Conservation (phyloP, 1,140 invertebrate species). For the Streblospio benedicti region DNA sequence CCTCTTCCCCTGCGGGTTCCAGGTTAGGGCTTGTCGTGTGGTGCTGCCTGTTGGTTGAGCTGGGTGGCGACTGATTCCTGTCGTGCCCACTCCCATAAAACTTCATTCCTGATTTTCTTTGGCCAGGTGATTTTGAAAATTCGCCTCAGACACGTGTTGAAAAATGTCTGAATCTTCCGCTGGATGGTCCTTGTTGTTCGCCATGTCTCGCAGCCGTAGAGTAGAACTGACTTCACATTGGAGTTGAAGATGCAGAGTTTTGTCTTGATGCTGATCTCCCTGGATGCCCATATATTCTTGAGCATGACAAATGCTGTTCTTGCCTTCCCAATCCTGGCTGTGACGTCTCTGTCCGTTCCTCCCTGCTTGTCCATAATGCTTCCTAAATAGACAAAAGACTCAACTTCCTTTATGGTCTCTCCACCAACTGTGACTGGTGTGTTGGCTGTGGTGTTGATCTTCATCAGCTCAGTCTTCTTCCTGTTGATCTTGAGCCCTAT, state of each 20-base stretch:
- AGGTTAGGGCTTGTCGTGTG: too few relatives aligned
- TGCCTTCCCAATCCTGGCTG: slow-evolving; percentile 13
- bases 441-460: slow-evolving; percentile 1
- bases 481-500: slow-evolving; percentile 3
- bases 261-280: slow-evolving; percentile 7
- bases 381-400: neutral
- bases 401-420: neutral
- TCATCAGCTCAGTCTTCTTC: slow-evolving; percentile 1
- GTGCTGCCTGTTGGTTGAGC: too few relatives aligned
- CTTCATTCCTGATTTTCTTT: slow-evolving; percentile 14
- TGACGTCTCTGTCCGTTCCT: slow-evolving; percentile 11
- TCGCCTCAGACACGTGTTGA: neutral
- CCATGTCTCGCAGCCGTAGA: slow-evolving; percentile 18
- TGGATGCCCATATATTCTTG: slow-evolving; percentile 11
- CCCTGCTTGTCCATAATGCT: slow-evolving; percentile 9
- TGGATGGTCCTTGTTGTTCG: neutral
- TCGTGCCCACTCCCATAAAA: slow-evolving; percentile 13
- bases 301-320: slow-evolving; percentile 12
- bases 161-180: neutral
- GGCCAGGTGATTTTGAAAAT: slow-evolving; percentile 14
- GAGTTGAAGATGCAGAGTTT: slow-evolving; percentile 21
- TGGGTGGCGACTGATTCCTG: too few relatives aligned
- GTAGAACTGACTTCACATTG: slow-evolving; percentile 22
- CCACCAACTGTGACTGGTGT: slow-evolving; percentile 1
- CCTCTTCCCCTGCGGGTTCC: too few relatives aligned